Base-by-base conservation (phyloP, 2,797 vertebrate genomes). In the Xiphophorus birchmanni region DNA sequence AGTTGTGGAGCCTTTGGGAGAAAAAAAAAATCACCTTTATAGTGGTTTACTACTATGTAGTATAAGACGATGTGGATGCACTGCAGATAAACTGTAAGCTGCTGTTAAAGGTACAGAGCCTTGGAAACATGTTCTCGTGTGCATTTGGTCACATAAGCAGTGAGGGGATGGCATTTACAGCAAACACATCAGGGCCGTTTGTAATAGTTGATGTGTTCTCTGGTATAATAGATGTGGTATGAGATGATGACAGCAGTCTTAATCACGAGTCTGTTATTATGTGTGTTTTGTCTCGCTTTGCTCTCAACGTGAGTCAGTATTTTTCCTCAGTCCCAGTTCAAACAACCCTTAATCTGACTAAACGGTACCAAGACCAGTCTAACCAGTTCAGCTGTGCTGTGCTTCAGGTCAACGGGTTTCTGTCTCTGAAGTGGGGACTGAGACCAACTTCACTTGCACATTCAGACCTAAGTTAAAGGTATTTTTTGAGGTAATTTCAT, bases 21-120 rank as follows among this genome's bases (percentile, higher is more conserved):
- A 77, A 86, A 79, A 78, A 79, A 81, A 79, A 83, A 89, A 44
- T 54, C 56, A 42, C 44, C 84, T 88, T 84, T 89, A 58, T 85
- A 88, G 86, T 81, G 88, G 60, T 85, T 94, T 92, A 89, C 95
- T 94, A 93, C 93, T 91, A 42, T 94, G 94, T 94, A 95, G 93
- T 95, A 91, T 74, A 60, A 74, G 73, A 76, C 63, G 80, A 76
- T 42, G 88, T 77, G 80, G 81, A 73, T 78, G 86, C 86, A 86
- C 84, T 86, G 87, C 78, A 45, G 56, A 80, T 75, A 56, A 88
- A 82, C 79, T 84, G 42, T 82, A 84, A 83, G 83, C 86, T 83
- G 76, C 78, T 76, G 83, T 88, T 75, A 85, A 65, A 87, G 91
- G 93, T 93, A 93, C 91, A 84, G 76, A 89, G 78, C 86, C 73